Base-by-base conservation (phyloP, 23 tunicate genomes). In the Oikopleura albicans region DNA sequence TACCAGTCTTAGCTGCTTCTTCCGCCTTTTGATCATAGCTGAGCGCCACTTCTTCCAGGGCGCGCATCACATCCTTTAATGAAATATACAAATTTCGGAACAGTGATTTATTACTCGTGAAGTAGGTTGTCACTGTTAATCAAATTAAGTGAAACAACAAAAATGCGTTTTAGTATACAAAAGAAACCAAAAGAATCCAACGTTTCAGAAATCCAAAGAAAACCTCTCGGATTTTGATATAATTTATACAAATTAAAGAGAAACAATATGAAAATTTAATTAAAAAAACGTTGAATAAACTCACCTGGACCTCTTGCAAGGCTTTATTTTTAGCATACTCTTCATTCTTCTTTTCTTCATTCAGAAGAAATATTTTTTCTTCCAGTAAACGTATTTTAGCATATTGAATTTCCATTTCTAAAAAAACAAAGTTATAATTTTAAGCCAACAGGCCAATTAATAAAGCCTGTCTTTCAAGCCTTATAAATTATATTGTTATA, bases 1-100 rank as follows among this genome's bases (percentile, higher is more conserved):
- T 4, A 2, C 31, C 79, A 4, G 79, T 71, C 31, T 71, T 71
- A 2, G 79, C 27, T 2, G 79, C 79, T 71, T 71, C 34, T 16
- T 27, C 79, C 2, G 91, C 99, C 86, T 95, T 95, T 83, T 89
- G 75, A 87, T 95, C 99, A 75, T 95, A 95, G 66, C 88, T 90
- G 39, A 90, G 57, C 2, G 99, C 99, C 2, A 95, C 92, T 86
- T 95, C 99, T 79, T 95, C 99, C 49, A 95, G 84, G n/a, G 99
- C 99, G 85, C 91, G 96, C 76, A 95, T 41, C 4, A 95, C 99
- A 39, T 95, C 99, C 76, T 95, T 91, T 0, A 95, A 71, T 16
- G 33, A 12, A 29, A 12, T 71, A n/a, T n/a, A n/a, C n/a, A n/a
- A n/a, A n/a, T n/a, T n/a, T n/a, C n/a, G n/a, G n/a, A n/a, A n/a